Evolutionary conservation across 2,888 invertebrate genomes (phyloP).

Genomic region (Diadromus collaris): DNA sequence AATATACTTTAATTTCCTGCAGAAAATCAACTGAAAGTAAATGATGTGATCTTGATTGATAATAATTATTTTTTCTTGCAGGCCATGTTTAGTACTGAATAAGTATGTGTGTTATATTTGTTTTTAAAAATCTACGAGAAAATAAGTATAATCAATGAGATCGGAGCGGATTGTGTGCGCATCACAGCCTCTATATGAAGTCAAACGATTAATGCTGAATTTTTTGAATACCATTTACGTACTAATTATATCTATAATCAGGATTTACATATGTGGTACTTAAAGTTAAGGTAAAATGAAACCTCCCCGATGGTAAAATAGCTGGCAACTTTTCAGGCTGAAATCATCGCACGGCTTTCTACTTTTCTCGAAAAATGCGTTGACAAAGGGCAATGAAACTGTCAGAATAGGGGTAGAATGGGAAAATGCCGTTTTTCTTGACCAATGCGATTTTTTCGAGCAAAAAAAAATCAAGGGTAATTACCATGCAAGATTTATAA

Average conservation of each 20-base stretch:
- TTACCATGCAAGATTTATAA: too few species aligned
- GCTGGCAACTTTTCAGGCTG: too few species aligned
- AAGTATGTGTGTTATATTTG: background rate
- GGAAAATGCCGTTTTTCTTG: too few species aligned
- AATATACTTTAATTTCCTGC: constrained; percentile 4
- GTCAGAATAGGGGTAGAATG: too few species aligned
- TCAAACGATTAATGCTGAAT: constrained; percentile 38
- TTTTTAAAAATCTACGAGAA: background rate
- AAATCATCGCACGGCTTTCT: too few species aligned
- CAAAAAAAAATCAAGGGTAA: too few species aligned
- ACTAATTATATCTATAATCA: background rate
- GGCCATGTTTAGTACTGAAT: background rate
- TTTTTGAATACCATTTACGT: constrained; percentile 7
- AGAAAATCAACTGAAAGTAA: background rate
- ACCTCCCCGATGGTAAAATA: too few species aligned
- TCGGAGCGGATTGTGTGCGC: constrained; percentile 4
- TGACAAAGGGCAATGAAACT: too few species aligned
- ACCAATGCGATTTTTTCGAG: too few species aligned
- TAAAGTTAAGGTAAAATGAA: too few species aligned
- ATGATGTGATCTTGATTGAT: background rate
- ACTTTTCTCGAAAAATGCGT: too few species aligned
- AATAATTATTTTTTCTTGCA: background rate
- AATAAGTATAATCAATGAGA: background rate
- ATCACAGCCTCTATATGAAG: constrained; percentile 16
- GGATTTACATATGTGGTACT: background rate